phyloP scores from a whole-genome alignment of 2,113 vertebrate genomes.

The Orcinus orca region DNA sequence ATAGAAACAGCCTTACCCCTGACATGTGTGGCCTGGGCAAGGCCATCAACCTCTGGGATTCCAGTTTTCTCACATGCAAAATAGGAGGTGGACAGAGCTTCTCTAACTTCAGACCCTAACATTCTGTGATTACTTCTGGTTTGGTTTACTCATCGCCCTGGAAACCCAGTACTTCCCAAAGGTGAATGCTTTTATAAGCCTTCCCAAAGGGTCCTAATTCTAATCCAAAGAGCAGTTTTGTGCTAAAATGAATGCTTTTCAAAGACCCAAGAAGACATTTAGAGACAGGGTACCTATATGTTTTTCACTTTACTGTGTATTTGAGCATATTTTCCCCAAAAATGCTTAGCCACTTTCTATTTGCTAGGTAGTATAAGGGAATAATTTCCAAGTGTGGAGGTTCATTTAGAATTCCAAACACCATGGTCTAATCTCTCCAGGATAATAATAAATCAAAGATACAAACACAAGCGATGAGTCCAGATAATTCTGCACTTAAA shows the following conservation, averaged over 20 bases:
- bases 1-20: neutral
- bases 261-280: neutral
- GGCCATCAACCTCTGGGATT: neutral
- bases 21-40: neutral
- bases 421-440: slow-evolving; percentile 18
- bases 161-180: neutral
- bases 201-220: neutral
- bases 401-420: slow-evolving; percentile 53
- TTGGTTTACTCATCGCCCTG: neutral
- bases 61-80: neutral
- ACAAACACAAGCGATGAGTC: neutral
- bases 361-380: neutral
- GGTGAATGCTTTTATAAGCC: neutral
- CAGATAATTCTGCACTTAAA: neutral
- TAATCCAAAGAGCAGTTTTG: neutral
- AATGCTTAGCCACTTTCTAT: slow-evolving; percentile 37
- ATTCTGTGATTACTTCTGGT: neutral
- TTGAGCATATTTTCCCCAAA: neutral
- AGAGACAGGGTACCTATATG: neutral
- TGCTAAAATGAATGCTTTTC: neutral
- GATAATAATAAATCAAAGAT: slow-evolving; percentile 39
- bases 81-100: neutral
- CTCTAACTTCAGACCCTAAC: neutral
- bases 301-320: neutral
- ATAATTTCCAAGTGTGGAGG: slow-evolving; percentile 21